Percentiles rank a stretch among this genome's conserved stretches.
These are phyloP conservation scores for Chrysopa pallens DNA, from an alignment of 1,140 invertebrate species.

Conservation along the genomic window DNA sequence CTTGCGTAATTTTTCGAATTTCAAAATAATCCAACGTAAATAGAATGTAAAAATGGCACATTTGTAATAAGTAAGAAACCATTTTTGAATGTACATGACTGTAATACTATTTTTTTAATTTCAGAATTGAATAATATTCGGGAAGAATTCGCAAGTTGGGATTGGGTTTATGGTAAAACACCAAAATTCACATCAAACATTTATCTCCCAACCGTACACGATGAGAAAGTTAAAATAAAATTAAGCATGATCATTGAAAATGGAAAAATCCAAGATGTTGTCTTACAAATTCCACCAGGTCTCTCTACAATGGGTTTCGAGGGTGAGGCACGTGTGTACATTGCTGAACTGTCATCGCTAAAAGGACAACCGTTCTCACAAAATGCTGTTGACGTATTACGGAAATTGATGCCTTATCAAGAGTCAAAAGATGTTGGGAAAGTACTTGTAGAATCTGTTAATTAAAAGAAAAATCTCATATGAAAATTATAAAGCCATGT, in stretches of 20 bases:
- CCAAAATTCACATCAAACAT: conserved; percentile 55
- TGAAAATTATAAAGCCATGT: no score
- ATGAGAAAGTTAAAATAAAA: conserved; percentile 9
- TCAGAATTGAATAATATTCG: conserved; percentile 45
- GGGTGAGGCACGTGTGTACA: conserved; percentile 14
- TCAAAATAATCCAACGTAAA: no score
- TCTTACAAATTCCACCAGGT: conserved; percentile 14
- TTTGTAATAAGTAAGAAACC: no score
- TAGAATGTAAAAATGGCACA: no score
- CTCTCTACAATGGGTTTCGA: conserved; percentile 13
- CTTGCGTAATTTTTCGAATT: no score
- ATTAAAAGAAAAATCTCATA: no score
- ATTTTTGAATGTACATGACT: no score
- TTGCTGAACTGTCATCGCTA: conserved; percentile 9
- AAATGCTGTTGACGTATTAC: conserved; percentile 5
- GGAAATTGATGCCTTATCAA: no score
- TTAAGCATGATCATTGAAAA: conserved; percentile 17
- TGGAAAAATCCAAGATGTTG: conserved; percentile 16
- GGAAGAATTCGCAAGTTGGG: conserved; percentile 55
- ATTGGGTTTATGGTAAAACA: conserved; percentile 78
- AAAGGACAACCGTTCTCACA: conserved; percentile 17
- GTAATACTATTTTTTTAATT: conserved; percentile 7
- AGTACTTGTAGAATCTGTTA: no score
- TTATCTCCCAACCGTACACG: conserved; percentile 11
- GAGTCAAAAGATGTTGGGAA: no score